Conservation (phyloP, 2,888 invertebrate genomes). For the Cheilosia soror region DNA sequence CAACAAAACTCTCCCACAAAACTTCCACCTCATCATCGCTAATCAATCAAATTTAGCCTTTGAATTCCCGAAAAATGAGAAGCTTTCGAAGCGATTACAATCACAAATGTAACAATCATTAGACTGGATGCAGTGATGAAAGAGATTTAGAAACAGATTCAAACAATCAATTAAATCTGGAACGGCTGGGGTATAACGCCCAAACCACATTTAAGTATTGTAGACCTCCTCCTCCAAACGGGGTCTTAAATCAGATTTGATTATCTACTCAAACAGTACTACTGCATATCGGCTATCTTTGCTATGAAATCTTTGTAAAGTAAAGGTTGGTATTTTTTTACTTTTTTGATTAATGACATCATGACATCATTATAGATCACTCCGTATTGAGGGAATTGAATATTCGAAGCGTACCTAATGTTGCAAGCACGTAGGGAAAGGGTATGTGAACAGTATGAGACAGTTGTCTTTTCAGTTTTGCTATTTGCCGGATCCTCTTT, state of each 20-base stretch:
- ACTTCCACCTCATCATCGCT: slow-evolving; percentile 14
- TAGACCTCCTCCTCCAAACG: slow-evolving; percentile 4
- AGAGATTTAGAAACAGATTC: slow-evolving; percentile 52
- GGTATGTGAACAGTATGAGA: neutral
- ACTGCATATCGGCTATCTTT: slow-evolving; percentile 47
- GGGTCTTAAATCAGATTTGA: slow-evolving; percentile 68
- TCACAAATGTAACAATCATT: slow-evolving; percentile 69
- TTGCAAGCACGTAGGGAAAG: no score
- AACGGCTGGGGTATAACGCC: slow-evolving; percentile 30
- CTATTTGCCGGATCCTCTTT: no score
- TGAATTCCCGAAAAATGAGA: slow-evolving; percentile 30
- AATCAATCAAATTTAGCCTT: slow-evolving; percentile 60
- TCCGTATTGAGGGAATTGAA: slow-evolving; percentile 68
- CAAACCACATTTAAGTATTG: slow-evolving; percentile 4
- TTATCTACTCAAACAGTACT: slow-evolving; percentile 44
- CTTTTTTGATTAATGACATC: slow-evolving; percentile 70
- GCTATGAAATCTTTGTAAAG: slow-evolving; percentile 27
- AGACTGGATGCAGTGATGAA: slow-evolving; percentile 63
- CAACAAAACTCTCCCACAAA: neutral
- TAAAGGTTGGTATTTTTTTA: slow-evolving; percentile 5
- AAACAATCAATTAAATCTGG: slow-evolving; percentile 71
- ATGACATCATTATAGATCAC: slow-evolving; percentile 71
- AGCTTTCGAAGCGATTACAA: slow-evolving; percentile 59
- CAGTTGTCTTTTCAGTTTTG: slow-evolving; percentile 23
- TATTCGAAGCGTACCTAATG: slow-evolving; percentile 59